These are phyloP conservation scores for Amiota minor DNA, from an alignment of 2,888 invertebrate species.

Conservation along the genomic window DNA sequence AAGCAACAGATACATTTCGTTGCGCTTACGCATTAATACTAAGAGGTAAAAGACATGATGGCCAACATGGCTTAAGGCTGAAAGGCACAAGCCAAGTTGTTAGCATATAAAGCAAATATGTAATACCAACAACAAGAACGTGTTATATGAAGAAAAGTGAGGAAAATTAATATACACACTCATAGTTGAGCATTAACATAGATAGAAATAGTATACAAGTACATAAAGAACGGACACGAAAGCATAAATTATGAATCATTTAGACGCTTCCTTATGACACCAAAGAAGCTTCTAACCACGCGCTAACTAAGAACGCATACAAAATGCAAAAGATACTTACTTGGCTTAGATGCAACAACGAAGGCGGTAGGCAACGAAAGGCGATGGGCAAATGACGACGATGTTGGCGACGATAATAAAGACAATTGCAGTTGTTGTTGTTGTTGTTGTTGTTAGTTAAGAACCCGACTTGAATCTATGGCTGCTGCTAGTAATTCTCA, in stretches of 20 bases:
- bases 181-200: too few species aligned
- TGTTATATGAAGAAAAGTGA: constrained; percentile 5
- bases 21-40: constrained; percentile 59
- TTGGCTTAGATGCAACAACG: constrained; percentile 21
- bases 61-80: constrained; percentile 32
- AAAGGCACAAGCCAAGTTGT: constrained; percentile 59
- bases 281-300: constrained; percentile 49
- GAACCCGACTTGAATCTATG: too few species aligned
- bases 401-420: constrained; percentile 3
- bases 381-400: neutral
- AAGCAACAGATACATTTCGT: constrained; percentile 43
- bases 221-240: constrained; percentile 37
- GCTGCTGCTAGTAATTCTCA: too few species aligned
- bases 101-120: constrained; percentile 20
- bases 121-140: neutral
- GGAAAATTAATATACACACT: constrained; percentile 33
- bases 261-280: constrained; percentile 69
- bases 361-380: constrained; percentile 46
- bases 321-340: constrained; percentile 18
- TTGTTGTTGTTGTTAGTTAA: neutral
- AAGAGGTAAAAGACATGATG: constrained; percentile 8
- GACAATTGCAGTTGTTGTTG: constrained; percentile 13
- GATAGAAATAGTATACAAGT: too few species aligned
- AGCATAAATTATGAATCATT: constrained; percentile 70
- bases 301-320: constrained; percentile 20